These are phyloP conservation scores for Acromyrmex charruanus DNA, from an alignment of 1,140 invertebrate genomes.

Conservation along the genomic window DNA sequence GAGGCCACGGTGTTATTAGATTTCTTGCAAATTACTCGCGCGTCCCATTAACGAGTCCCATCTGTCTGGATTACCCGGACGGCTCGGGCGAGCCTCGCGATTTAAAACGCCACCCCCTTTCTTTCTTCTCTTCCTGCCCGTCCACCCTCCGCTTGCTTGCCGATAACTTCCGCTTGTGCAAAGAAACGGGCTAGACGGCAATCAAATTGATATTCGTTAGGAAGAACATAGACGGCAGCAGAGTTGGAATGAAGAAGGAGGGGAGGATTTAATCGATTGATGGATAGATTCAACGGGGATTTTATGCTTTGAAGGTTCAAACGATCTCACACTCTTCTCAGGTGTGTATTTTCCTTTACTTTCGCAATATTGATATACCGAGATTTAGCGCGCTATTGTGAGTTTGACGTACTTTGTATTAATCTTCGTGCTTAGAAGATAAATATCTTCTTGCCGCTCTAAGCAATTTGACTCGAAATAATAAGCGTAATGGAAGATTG, in stretches of 20 bases:
- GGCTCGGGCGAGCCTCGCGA: conserved; percentile 68
- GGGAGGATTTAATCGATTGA: conserved; percentile 44
- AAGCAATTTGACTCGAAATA: not conserved
- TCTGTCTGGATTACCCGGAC: conserved; percentile 81
- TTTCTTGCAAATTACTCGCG: conserved; percentile 83
- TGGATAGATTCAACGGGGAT: conserved; percentile 38
- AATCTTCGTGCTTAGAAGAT: not conserved
- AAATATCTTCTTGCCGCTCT: not conserved
- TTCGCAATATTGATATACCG: conserved; percentile 3
- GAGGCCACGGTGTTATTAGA: conserved; percentile 79
- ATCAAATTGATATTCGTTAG: conserved; percentile 63
- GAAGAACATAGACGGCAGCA: conserved; percentile 7
- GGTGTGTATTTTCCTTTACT: not conserved
- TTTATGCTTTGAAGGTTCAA: conserved; percentile 7
- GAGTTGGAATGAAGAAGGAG: not conserved
- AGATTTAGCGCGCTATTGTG: not conserved
- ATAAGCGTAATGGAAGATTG: not conserved
- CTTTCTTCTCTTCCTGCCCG: conserved; percentile 29
- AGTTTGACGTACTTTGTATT: conserved; percentile 2
- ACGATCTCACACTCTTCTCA: conserved; percentile 1
- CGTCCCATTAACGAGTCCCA: conserved; percentile 82
- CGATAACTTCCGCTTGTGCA: conserved; percentile 43
- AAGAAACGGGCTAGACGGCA: conserved; percentile 51
- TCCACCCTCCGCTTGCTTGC: not conserved
- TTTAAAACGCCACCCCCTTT: conserved; percentile 69